Evolutionary conservation across 2,113 vertebrate genomes (phyloP).

Genomic region (Ctenomys sociabilis): DNA sequence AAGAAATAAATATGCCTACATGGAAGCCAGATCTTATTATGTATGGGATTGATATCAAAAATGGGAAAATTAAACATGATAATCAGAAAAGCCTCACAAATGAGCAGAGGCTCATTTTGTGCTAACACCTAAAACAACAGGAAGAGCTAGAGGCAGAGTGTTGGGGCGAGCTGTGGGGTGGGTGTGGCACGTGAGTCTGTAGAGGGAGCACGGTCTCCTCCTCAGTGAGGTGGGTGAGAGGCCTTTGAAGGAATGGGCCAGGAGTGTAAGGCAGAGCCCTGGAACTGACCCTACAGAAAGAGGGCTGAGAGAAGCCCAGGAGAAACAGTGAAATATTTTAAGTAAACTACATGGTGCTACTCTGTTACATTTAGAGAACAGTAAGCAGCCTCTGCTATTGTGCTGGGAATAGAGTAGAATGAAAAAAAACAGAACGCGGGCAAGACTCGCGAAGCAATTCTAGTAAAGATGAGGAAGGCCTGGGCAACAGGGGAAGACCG

Average conservation of each 20-base stretch:
- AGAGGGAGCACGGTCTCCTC: rapidly evolving
- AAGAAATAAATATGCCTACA: conserved; percentile 9
- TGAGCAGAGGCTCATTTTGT: not conserved
- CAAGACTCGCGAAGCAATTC: not conserved
- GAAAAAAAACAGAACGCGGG: not conserved
- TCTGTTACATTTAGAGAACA: conserved; percentile 37
- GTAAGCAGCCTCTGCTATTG: not conserved
- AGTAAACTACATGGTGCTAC: not conserved
- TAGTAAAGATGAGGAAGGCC: not conserved
- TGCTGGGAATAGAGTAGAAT: not conserved
- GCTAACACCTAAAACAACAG: not conserved
- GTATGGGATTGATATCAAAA: not conserved
- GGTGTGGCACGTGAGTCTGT: not conserved
- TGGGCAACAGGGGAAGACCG: not conserved
- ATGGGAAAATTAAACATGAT: not conserved
- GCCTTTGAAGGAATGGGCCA: not conserved
- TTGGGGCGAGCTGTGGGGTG: not conserved
- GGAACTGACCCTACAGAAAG: not conserved
- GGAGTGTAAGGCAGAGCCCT: not conserved
- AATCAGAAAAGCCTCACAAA: not conserved
- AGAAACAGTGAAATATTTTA: not conserved
- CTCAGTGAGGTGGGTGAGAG: rapidly evolving
- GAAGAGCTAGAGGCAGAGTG: not conserved
- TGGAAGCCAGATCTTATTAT: not conserved
- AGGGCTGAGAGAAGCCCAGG: not conserved